A percentile compares a stretch with the other conserved stretches of the same genome.
Conservation (phyloP, 2,113 vertebrate species). For the Edolisoma coerulescens region DNA sequence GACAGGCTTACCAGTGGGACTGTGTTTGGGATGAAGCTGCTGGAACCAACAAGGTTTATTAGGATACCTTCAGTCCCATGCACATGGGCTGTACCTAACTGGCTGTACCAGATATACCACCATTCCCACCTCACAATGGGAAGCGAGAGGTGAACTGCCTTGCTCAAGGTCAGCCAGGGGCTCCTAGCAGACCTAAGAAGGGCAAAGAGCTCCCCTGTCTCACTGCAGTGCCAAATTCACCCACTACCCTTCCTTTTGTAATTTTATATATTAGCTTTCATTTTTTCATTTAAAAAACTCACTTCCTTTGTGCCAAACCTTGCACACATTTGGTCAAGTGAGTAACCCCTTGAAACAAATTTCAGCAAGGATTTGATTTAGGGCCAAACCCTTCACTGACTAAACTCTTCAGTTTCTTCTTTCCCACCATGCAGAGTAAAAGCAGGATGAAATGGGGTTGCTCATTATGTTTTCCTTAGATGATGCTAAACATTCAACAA, state of each 20-base stretch:
- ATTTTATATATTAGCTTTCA: background rate
- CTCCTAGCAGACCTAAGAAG: background rate
- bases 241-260: background rate
- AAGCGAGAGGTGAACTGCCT: background rate
- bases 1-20: background rate
- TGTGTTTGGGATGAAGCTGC: background rate
- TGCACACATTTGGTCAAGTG: background rate
- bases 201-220: background rate
- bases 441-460: background rate
- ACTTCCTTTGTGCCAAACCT: background rate
- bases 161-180: background rate
- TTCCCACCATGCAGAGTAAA: background rate
- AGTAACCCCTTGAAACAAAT: background rate
- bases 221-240: background rate
- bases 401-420: background rate
- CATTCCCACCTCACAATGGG: background rate
- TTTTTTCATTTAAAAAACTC: background rate
- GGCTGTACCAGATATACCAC: background rate
- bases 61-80: background rate
- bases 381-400: background rate
- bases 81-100: background rate
- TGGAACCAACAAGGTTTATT: background rate
- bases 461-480: background rate
- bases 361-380: background rate
- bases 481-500: background rate